Conservation (phyloP, 53 echinoderm and acorn worm genomes). For the Temnopleurus reevesii region DNA sequence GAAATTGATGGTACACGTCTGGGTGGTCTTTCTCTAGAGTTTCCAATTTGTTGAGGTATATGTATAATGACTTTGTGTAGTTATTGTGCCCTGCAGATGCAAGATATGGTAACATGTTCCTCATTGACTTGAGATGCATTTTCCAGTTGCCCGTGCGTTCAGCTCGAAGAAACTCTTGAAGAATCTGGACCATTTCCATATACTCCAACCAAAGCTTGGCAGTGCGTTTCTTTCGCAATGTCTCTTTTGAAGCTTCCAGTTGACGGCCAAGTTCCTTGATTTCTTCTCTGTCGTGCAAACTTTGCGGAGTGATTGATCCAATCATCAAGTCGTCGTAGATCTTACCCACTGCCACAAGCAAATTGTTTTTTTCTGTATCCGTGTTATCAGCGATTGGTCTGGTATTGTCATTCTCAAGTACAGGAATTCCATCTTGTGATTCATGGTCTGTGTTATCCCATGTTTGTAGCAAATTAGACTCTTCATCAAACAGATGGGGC, state of each 20-base stretch:
- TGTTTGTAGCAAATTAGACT: too few relatives aligned
- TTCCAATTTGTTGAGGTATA: constrained; percentile 39
- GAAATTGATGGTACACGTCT: constrained; percentile 24
- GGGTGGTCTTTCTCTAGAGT: constrained; percentile 3
- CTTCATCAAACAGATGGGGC: too few relatives aligned
- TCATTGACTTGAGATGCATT: constrained; percentile 9
- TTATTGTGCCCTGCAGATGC: constrained; percentile 56
- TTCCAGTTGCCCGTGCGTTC: constrained; percentile 60
- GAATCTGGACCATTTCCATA: constrained; percentile 48
- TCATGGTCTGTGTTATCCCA: too few relatives aligned
- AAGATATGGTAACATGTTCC: constrained; percentile 41
- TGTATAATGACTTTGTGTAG: constrained; percentile 41
- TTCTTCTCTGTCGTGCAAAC: background rate
- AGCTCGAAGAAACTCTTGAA: constrained; percentile 19
- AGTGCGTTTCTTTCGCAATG: background rate
- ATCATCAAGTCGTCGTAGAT: background rate
- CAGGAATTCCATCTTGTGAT: too few relatives aligned
- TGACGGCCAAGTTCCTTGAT: background rate
- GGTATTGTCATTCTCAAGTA: too few relatives aligned
- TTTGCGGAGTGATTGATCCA: background rate
- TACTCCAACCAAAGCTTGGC: constrained; percentile 53
- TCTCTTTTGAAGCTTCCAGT: too few relatives aligned
- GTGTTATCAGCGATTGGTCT: background rate
- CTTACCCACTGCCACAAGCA: background rate
- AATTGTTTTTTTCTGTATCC: background rate